A percentile compares a stretch with the other conserved stretches of the same genome.
Evolutionary conservation across 2,113 vertebrate genomes (phyloP).

Genomic region (Paramormyrops kingsleyae): DNA sequence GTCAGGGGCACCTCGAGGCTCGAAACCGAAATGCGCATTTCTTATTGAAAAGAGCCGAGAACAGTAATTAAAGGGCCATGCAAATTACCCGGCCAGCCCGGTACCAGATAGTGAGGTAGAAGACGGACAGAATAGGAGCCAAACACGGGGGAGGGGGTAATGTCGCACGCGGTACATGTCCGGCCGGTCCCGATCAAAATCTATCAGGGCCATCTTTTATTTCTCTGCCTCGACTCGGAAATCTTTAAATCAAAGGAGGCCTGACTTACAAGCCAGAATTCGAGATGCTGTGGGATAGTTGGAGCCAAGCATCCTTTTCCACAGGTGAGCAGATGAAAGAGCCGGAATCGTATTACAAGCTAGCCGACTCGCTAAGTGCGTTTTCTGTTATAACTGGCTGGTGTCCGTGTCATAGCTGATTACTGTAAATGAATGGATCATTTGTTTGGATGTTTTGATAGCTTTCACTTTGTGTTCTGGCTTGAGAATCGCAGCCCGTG

Average conservation of each 20-base stretch:
- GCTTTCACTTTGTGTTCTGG: background rate
- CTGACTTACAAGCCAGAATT: background rate
- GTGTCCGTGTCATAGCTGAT: background rate
- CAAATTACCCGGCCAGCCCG: background rate
- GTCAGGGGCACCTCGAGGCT: background rate
- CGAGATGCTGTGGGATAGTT: background rate
- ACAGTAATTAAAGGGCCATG: background rate
- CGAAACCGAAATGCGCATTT: background rate
- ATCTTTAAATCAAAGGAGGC: background rate
- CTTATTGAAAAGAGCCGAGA: background rate
- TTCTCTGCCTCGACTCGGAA: background rate
- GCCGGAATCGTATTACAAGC: background rate
- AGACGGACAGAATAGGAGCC: background rate
- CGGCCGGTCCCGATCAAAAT: background rate
- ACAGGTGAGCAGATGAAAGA: background rate
- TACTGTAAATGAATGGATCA: background rate
- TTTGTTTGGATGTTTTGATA: constrained; percentile 1
- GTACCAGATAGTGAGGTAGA: background rate
- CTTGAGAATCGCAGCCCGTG: background rate
- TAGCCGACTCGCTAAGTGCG: background rate
- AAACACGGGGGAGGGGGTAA: background rate
- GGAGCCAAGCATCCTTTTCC: background rate
- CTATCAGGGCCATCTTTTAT: background rate
- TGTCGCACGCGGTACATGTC: background rate
- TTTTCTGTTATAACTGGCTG: background rate